A percentile compares a stretch with the other conserved stretches of the same genome.
These are phyloP conservation scores for Microctenopoma lineatum DNA, from an alignment of 2,797 vertebrate genomes.

Conservation along the genomic window DNA sequence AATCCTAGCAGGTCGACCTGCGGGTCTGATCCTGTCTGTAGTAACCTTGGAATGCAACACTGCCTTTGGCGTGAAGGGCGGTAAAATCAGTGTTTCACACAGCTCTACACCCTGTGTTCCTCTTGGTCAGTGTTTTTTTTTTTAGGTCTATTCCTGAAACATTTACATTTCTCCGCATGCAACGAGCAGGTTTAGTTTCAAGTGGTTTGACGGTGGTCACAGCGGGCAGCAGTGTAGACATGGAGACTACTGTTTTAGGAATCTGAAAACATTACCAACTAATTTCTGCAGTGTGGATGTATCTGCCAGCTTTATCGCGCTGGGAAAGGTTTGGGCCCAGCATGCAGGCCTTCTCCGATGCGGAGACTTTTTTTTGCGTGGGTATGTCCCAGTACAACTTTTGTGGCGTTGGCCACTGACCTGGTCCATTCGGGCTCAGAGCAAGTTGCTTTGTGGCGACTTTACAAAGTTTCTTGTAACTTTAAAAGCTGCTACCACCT, in stretches of 20 bases:
- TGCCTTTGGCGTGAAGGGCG: slow-evolving; percentile 2
- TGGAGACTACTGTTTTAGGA: slow-evolving; percentile 1
- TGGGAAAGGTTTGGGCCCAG: slow-evolving; percentile 25
- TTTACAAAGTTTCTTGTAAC: slow-evolving; percentile 5
- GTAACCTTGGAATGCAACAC: slow-evolving; percentile 2
- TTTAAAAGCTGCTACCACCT: slow-evolving; percentile 43
- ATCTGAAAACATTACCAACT: slow-evolving; percentile 15
- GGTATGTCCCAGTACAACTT: slow-evolving; percentile 25
- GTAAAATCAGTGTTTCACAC: neutral
- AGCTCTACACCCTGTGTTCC: neutral
- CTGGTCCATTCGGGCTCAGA: slow-evolving; percentile 13
- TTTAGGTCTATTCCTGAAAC: neutral
- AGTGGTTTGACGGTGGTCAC: slow-evolving; percentile 31
- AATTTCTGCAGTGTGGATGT: slow-evolving; percentile 11
- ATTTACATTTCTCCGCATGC: slow-evolving; percentile 40
- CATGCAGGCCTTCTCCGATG: slow-evolving; percentile 27
- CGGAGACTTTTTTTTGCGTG: neutral
- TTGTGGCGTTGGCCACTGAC: slow-evolving; percentile 3
- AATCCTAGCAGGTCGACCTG: slow-evolving; percentile 18
- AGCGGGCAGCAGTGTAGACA: neutral
- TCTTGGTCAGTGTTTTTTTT: neutral
- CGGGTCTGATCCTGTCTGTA: slow-evolving; percentile 26
- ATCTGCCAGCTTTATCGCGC: slow-evolving; percentile 43
- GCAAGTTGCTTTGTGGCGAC: slow-evolving; percentile 4
- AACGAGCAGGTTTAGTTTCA: slow-evolving; percentile 16